Evolutionary conservation across 2,797 vertebrate genomes (phyloP).

Genomic region (Cyclura pinguis): DNA sequence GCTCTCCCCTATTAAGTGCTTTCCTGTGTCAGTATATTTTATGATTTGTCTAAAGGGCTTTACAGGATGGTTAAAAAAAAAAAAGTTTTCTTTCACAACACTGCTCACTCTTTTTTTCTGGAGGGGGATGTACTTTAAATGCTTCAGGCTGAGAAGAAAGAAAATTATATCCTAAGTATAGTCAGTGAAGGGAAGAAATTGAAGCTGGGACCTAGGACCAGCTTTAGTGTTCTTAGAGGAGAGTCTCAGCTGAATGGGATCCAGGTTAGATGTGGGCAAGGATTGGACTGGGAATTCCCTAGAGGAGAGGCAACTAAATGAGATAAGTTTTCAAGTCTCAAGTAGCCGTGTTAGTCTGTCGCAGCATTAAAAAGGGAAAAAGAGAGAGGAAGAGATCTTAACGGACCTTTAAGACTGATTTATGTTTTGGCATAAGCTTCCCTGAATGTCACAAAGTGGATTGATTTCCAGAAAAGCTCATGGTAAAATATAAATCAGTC

Average conservation of each 20-base stretch:
- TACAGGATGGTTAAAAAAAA: conserved; percentile 36
- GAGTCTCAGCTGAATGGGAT: neutral
- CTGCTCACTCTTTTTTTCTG: conserved; percentile 28
- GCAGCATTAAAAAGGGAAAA: neutral
- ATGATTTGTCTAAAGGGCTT: conserved; percentile 44
- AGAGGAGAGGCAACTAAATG: neutral
- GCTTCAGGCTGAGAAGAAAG: conserved; percentile 31
- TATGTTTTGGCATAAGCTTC: too few species aligned
- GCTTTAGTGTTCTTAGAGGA: neutral
- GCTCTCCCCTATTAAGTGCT: conserved; percentile 45
- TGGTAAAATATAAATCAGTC: too few species aligned
- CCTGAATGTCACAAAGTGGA: too few species aligned
- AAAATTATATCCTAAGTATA: neutral
- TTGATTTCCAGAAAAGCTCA: too few species aligned
- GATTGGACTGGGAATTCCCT: too few species aligned
- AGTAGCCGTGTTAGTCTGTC: too few species aligned
- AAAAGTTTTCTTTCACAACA: neutral
- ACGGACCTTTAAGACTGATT: too few species aligned
- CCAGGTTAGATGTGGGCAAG: neutral
- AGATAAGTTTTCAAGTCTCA: neutral
- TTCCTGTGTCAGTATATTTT: conserved; percentile 44
- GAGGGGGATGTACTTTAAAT: conserved; percentile 33
- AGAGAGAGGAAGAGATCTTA: neutral
- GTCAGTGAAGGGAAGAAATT: neutral
- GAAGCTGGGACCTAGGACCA: neutral